Conservation (phyloP, 2,888 invertebrate genomes). For the Plutella xylostella region DNA sequence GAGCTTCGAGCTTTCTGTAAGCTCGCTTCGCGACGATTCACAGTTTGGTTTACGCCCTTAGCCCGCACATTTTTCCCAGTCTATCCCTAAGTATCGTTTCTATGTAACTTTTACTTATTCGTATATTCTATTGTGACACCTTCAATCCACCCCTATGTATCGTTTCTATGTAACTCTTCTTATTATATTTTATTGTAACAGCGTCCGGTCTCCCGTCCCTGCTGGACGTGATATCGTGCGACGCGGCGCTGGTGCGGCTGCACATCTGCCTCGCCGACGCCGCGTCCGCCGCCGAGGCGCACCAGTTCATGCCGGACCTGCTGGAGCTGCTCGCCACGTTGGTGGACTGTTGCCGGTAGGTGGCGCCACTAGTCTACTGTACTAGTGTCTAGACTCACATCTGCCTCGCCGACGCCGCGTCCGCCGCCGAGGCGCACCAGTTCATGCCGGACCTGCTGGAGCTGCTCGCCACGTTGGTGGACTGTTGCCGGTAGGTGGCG, state of each 20-base stretch:
- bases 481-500: conserved; percentile 67
- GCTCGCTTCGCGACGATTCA: too few species aligned
- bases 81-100: too few species aligned
- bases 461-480: conserved; percentile 73
- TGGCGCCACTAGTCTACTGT: too few species aligned
- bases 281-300: conserved; percentile 53
- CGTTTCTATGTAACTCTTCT: too few species aligned
- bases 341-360: conserved; percentile 71
- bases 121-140: too few species aligned
- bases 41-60: too few species aligned
- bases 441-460: conserved; percentile 32
- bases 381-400: too few species aligned
- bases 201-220: conserved; percentile 73
- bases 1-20: too few species aligned
- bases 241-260: conserved; percentile 80
- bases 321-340: conserved; percentile 74
- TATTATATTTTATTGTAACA: conserved; percentile 20
- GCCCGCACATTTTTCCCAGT: too few species aligned
- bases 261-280: conserved; percentile 70
- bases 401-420: conserved; percentile 54
- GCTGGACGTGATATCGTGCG: conserved; percentile 79
- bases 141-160: too few species aligned
- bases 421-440: conserved; percentile 64
- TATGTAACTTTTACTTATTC: too few species aligned
- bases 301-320: conserved; percentile 75